Evolutionary conservation across 37 sponge, comb jelly and placozoan genomes (phyloP).

Genomic region (Hormiphora californensis): DNA sequence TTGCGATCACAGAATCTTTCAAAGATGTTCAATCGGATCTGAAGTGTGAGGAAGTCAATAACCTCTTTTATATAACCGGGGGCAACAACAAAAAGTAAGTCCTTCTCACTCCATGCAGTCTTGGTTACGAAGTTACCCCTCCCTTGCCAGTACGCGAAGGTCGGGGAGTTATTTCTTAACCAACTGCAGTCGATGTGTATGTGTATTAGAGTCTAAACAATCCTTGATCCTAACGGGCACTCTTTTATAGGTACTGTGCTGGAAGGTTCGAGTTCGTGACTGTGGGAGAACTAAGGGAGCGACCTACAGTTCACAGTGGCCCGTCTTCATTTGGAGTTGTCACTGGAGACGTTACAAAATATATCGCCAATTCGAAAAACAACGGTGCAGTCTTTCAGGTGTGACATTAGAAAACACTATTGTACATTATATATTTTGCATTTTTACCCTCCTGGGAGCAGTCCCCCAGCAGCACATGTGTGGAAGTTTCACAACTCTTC

Average conservation of each 20-base stretch:
- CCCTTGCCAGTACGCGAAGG: too few species aligned
- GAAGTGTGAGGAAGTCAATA: neutral
- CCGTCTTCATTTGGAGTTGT: neutral
- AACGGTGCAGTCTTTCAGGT: constrained; percentile 52
- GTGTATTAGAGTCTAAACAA: neutral
- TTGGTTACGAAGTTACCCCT: too few species aligned
- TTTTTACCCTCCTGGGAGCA: neutral
- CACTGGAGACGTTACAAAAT: neutral
- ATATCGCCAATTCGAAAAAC: constrained; percentile 21
- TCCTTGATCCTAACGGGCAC: too few species aligned
- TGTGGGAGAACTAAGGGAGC: neutral
- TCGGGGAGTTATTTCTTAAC: too few species aligned
- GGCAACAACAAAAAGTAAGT: neutral
- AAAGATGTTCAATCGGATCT: neutral
- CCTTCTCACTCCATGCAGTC: neutral
- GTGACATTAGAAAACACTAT: neutral
- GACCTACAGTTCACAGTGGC: neutral
- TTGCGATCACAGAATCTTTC: neutral
- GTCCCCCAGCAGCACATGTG: neutral
- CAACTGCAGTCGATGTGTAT: too few species aligned
- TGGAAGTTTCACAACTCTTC: neutral
- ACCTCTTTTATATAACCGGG: constrained; percentile 5
- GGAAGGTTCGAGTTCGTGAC: constrained; percentile 41
- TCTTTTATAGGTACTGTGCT: constrained; percentile 21
- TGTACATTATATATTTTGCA: neutral